Conservation (phyloP, 2,113 vertebrate genomes). For the Stictonetta naevosa region DNA sequence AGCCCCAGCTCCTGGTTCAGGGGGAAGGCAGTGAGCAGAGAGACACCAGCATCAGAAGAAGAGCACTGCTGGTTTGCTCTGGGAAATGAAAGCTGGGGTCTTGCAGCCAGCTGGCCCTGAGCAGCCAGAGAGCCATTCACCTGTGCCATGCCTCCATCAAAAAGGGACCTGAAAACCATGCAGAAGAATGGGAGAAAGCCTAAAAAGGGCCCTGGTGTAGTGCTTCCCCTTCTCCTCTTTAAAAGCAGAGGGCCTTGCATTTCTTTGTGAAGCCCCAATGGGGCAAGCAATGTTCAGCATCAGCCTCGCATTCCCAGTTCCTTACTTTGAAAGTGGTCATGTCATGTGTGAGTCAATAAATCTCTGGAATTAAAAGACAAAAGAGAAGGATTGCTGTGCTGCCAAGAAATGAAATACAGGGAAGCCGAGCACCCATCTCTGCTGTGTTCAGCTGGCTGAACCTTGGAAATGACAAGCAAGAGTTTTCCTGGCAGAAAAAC, state of each 20-base stretch:
- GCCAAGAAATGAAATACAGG: not conserved
- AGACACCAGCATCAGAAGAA: not conserved
- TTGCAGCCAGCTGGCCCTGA: not conserved
- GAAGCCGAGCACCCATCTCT: not conserved
- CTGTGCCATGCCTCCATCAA: not conserved
- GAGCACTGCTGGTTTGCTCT: accelerated
- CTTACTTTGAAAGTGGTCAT: accelerated
- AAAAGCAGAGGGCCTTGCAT: not conserved
- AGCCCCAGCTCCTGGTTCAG: not conserved
- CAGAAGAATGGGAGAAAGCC: not conserved
- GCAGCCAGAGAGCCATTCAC: not conserved
- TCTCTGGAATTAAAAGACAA: not conserved
- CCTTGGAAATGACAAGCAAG: not conserved
- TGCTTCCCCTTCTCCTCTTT: accelerated
- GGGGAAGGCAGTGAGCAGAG: not conserved
- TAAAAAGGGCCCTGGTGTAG: not conserved
- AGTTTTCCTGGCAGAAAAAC: constrained; percentile 28
- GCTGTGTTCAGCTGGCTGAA: constrained; percentile 14
- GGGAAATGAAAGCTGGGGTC: not conserved
- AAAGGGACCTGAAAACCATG: not conserved
- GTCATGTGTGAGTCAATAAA: not conserved
- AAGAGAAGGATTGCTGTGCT: not conserved
- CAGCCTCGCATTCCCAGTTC: not conserved
- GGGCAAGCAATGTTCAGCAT: not conserved
- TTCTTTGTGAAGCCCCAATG: not conserved